These are phyloP conservation scores for Corythornis cristatus DNA, from an alignment of 2,113 vertebrate genomes.

Conservation along the genomic window DNA sequence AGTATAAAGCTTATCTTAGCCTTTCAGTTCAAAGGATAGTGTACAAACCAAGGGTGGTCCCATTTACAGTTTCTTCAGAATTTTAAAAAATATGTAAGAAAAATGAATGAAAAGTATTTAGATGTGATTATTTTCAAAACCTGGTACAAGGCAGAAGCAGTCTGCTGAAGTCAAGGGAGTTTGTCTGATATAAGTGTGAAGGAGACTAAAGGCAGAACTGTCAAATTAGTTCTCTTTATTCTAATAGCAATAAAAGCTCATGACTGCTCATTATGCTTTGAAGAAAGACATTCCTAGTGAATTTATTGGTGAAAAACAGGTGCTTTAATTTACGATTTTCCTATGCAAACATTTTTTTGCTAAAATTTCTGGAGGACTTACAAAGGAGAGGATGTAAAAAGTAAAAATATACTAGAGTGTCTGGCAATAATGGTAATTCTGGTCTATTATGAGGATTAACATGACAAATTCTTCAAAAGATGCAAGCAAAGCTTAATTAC, in stretches of 20 bases:
- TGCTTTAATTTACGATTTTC: background rate
- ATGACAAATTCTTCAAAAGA: background rate
- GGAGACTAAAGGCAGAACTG: slow-evolving; percentile 31
- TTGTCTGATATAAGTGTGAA: background rate
- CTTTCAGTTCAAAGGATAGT: background rate
- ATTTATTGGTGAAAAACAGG: slow-evolving; percentile 10
- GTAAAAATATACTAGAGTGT: background rate
- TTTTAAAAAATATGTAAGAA: background rate
- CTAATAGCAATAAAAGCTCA: slow-evolving; percentile 44
- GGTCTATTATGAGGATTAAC: background rate
- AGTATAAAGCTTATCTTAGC: background rate
- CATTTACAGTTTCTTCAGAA: background rate
- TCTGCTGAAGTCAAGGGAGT: background rate
- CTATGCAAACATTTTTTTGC: background rate
- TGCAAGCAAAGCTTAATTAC: background rate
- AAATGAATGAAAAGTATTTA: background rate
- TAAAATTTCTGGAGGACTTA: background rate
- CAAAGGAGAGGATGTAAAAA: background rate
- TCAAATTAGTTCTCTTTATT: slow-evolving; percentile 67
- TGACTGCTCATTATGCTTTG: background rate
- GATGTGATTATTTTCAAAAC: background rate
- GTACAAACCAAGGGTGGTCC: background rate
- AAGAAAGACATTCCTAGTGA: background rate
- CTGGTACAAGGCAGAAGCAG: background rate
- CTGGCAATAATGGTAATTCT: accelerated